Evolutionary conservation across 2,797 vertebrate species (phyloP).

Genomic region (Tapera naevia): DNA sequence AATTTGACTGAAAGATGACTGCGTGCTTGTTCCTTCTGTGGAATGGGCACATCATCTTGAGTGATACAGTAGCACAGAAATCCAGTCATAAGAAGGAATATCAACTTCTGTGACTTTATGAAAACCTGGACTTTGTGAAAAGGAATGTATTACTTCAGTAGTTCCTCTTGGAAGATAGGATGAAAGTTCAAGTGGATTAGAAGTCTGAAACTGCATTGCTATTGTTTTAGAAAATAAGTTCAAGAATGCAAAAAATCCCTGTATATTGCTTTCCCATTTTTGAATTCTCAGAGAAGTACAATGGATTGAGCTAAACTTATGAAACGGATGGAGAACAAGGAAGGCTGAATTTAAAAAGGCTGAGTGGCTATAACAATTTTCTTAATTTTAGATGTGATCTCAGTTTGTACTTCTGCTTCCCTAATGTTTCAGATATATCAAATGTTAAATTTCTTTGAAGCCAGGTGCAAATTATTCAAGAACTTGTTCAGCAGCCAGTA

Average conservation of each 20-base stretch:
- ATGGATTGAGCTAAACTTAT: background rate
- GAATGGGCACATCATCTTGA: background rate
- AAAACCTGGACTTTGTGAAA: background rate
- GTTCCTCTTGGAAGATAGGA: background rate
- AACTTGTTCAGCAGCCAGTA: background rate
- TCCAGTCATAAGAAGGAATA: background rate
- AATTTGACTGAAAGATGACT: background rate
- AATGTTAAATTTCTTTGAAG: slow-evolving; percentile 9
- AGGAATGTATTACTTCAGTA: background rate
- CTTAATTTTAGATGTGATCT: background rate
- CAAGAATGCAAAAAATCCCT: background rate
- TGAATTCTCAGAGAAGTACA: background rate
- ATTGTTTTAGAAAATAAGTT: background rate
- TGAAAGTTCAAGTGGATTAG: background rate
- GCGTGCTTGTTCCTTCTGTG: background rate
- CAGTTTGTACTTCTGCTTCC: background rate
- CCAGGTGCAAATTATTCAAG: slow-evolving; percentile 17
- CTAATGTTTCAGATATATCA: background rate
- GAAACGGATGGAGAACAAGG: background rate
- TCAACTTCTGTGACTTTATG: background rate
- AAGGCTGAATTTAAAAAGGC: background rate
- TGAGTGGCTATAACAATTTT: background rate
- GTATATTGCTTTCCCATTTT: background rate
- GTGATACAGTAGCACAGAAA: background rate
- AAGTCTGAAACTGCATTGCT: background rate